Conservation (phyloP, 1,140 invertebrate genomes). For the Alviniconcha marisindica region DNA sequence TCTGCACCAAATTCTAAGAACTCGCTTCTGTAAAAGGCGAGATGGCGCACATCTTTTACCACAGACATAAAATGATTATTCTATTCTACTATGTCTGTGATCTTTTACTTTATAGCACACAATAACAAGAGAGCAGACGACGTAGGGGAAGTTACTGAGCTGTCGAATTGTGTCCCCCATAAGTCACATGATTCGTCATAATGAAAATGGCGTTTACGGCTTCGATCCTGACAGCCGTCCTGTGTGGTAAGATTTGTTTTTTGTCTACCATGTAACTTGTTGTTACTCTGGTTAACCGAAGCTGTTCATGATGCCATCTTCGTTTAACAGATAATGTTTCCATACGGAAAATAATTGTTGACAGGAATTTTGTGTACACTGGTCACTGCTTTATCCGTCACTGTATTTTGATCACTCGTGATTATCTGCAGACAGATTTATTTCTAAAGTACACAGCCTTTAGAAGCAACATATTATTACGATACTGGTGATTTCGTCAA, state of each 20-base stretch:
- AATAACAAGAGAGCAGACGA: constrained; percentile 4
- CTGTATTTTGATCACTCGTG: constrained; percentile 30
- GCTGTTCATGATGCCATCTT: background rate
- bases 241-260: background rate
- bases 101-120: too few relatives aligned
- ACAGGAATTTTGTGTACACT: background rate
- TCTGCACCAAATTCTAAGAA: too few relatives aligned
- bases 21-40: too few relatives aligned
- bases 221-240: background rate
- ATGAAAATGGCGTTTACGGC: constrained; percentile 26
- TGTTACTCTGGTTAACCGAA: background rate
- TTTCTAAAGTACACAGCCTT: too few relatives aligned
- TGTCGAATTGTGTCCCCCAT: background rate
- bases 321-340: background rate
- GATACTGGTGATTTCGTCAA: too few relatives aligned
- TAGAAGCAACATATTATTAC: too few relatives aligned
- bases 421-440: background rate
- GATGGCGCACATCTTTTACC: too few relatives aligned
- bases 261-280: background rate
- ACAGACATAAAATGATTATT: too few relatives aligned
- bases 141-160: background rate
- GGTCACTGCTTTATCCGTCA: background rate
- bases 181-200: constrained; percentile 29
- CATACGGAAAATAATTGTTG: background rate
- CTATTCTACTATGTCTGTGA: too few relatives aligned